Conservation (phyloP, 1,140 invertebrate genomes). For the Ceratitis capitata region DNA sequence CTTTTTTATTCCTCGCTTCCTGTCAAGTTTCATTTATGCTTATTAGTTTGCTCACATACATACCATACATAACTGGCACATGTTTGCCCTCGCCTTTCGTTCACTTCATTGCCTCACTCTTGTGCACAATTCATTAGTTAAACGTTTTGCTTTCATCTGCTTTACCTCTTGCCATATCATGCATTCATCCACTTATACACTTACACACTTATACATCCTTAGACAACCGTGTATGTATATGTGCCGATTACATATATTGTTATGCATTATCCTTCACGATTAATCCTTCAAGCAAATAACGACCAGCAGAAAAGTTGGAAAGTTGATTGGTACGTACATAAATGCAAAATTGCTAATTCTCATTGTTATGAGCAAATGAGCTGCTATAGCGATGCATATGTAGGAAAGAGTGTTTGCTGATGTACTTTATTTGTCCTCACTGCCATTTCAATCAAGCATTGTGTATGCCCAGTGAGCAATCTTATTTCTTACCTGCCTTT, state of each 20-base stretch:
- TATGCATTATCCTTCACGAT: not conserved
- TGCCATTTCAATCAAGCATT: not conserved
- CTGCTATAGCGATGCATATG: not conserved
- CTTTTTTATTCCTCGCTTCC: not conserved
- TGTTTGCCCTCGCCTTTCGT: not conserved
- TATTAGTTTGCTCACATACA: not conserved
- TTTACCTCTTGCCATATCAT: not conserved
- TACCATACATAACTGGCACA: no score
- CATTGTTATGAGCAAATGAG: not conserved
- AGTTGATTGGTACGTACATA: constrained; percentile 11
- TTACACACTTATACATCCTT: not conserved
- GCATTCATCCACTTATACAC: not conserved
- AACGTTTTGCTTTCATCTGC: constrained; percentile 6
- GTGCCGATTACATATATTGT: not conserved
- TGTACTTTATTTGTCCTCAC: not conserved
- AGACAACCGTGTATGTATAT: not conserved
- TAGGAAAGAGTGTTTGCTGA: not conserved
- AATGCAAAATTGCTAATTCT: constrained; percentile 14
- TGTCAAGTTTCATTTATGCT: not conserved
- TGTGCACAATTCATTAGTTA: constrained; percentile 22
- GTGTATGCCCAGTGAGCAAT: not conserved
- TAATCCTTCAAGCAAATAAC: constrained; percentile 16
- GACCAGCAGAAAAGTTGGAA: constrained; percentile 28
- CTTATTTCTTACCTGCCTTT: no score
- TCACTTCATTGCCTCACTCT: not conserved